A percentile compares a stretch with the other conserved stretches of the same genome.
Evolutionary conservation across 2,797 vertebrate species (phyloP).

Genomic region (Peromyscus eremicus): DNA sequence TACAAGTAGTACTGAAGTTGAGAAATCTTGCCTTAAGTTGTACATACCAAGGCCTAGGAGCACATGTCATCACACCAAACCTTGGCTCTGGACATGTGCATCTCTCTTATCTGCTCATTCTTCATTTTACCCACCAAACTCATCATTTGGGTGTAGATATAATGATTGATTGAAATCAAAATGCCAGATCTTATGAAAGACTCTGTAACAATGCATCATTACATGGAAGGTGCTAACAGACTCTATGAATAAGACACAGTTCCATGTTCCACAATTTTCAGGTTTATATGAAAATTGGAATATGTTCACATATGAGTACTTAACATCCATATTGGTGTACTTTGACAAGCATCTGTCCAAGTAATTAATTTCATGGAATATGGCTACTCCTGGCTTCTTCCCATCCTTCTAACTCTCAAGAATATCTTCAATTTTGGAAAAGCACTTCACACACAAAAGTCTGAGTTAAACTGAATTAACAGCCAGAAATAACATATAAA

Average conservation of each 20-base stretch:
- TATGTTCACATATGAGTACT: conserved; percentile 31
- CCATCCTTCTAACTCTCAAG: conserved; percentile 37
- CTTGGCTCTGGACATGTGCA: not conserved
- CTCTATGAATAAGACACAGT: not conserved
- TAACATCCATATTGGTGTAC: conserved; percentile 37
- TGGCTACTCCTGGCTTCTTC: conserved; percentile 56
- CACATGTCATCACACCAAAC: not conserved
- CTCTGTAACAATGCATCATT: not conserved
- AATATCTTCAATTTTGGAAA: conserved; percentile 63
- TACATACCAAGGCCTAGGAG: not conserved
- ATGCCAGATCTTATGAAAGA: not conserved
- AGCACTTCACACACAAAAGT: not conserved
- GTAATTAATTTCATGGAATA: conserved; percentile 72
- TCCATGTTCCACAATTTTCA: not conserved
- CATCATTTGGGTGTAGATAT: not conserved
- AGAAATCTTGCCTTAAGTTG: not conserved
- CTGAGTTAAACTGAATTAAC: conserved; percentile 50
- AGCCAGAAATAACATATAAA: conserved; percentile 60
- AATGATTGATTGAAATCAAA: not conserved
- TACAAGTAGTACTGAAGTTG: not conserved
- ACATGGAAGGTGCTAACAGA: not conserved
- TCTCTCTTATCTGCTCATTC: not conserved
- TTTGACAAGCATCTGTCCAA: conserved; percentile 60
- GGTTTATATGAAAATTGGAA: conserved; percentile 33
- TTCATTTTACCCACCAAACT: not conserved